phyloP scores from a whole-genome alignment of 2,113 vertebrate species.

The Microtus richardsoni region DNA sequence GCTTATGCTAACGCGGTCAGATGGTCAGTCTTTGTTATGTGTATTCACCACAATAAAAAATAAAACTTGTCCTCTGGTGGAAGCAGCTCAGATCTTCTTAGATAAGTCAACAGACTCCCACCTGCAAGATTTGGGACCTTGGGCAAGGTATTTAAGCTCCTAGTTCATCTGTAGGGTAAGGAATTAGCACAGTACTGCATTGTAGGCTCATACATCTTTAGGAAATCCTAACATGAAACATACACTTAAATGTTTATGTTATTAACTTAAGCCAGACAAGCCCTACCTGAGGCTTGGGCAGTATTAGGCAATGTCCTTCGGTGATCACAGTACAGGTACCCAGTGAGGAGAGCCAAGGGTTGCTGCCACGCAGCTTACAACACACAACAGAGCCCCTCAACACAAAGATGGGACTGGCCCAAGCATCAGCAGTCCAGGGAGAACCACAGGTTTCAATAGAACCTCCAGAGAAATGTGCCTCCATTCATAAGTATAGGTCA shows the following conservation, averaged over 20 bases:
- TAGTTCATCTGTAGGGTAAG: neutral
- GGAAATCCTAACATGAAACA: neutral
- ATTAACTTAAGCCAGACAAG: neutral
- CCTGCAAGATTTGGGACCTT: neutral
- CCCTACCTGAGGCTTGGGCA: fast-evolving
- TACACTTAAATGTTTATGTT: neutral
- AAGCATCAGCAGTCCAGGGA: neutral
- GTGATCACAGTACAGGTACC: neutral
- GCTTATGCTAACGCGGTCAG: neutral
- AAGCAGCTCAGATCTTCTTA: neutral
- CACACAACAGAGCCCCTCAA: neutral
- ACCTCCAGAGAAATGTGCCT: neutral
- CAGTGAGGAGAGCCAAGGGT: neutral
- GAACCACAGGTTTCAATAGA: neutral
- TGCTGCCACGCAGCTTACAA: neutral
- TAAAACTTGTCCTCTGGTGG: neutral
- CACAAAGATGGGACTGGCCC: neutral
- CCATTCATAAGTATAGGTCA: neutral
- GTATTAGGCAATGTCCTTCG: neutral
- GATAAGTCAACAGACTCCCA: neutral
- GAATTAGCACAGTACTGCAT: neutral
- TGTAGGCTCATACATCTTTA: neutral
- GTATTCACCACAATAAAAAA: neutral
- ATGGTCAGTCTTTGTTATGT: neutral
- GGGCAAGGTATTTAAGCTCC: neutral